Evolutionary conservation across 2,113 vertebrate species (phyloP).

Genomic region (Heliornis fulica): DNA sequence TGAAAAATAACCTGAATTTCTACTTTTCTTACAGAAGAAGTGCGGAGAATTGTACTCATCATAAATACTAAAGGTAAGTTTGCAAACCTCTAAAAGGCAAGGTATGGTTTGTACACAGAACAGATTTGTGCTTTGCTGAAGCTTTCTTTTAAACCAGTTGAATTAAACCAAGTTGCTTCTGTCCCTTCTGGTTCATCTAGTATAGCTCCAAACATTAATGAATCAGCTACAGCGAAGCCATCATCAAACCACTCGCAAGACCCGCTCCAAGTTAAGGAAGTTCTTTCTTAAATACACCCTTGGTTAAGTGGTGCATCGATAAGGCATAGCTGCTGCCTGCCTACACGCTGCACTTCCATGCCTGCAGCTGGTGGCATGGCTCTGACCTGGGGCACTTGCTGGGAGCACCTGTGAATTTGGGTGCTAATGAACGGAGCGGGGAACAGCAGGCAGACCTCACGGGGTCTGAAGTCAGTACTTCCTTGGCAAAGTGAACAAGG

Average conservation of each 20-base stretch:
- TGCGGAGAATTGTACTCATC: not conserved
- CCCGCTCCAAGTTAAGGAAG: not conserved
- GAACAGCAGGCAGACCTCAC: not conserved
- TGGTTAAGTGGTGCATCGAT: not conserved
- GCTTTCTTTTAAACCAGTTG: not conserved
- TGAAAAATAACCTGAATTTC: not conserved
- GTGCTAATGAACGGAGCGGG: fast-evolving
- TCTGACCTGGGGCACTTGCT: fast-evolving
- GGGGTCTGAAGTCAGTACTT: not conserved
- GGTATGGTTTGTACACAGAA: not conserved
- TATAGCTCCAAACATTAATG: not conserved
- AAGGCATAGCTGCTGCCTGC: fast-evolving
- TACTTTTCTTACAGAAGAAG: not conserved
- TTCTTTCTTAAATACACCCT: not conserved
- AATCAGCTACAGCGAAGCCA: not conserved
- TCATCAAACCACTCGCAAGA: fast-evolving
- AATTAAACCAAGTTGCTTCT: not conserved
- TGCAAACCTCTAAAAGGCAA: not conserved
- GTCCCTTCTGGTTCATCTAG: not conserved
- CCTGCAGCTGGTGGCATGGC: not conserved
- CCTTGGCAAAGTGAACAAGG: not conserved
- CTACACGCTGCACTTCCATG: not conserved
- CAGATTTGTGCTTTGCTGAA: not conserved
- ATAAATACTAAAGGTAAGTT: not conserved
- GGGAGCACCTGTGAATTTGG: not conserved